Evolutionary conservation across 2,888 invertebrate genomes (phyloP).

Genomic region (Athripsodes cinereus): DNA sequence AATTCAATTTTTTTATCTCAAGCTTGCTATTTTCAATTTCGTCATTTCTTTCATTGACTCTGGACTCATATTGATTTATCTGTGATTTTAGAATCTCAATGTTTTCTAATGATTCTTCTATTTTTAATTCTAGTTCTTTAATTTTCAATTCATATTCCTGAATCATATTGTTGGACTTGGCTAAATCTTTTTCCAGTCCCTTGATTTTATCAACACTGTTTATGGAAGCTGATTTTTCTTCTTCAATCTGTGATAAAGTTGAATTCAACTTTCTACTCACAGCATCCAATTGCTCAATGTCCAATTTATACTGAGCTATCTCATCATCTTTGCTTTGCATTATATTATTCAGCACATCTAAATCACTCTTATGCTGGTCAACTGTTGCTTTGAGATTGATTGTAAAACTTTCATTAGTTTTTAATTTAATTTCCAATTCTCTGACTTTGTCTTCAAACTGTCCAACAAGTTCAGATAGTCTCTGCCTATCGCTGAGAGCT

Average conservation of each 20-base stretch:
- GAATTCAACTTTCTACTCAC: conserved; percentile 47
- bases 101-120: conserved; percentile 29
- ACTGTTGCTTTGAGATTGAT: background rate
- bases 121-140: conserved; percentile 35
- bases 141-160: conserved; percentile 41
- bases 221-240: conserved; percentile 44
- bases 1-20: conserved; percentile 44
- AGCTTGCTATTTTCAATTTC: conserved; percentile 41
- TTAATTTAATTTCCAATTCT: conserved; percentile 21
- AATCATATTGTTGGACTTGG: conserved; percentile 41
- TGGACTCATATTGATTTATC: conserved; percentile 33
- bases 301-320: conserved; percentile 45
- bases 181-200: conserved; percentile 50
- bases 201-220: conserved; percentile 48
- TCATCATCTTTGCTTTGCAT: conserved; percentile 45
- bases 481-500: conserved; percentile 6
- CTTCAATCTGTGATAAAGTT: conserved; percentile 45
- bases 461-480: conserved; percentile 20
- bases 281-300: conserved; percentile 51
- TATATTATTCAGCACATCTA: conserved; percentile 15
- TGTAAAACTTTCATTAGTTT: conserved; percentile 8
- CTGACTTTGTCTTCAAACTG: conserved; percentile 32
- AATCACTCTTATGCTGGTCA: conserved; percentile 11
- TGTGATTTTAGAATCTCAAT: conserved; percentile 4
- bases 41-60: conserved; percentile 43